Percentiles rank a stretch among this genome's conserved stretches.
Conservation (phyloP, 1,140 invertebrate species). For the Neodiprion lecontei region DNA sequence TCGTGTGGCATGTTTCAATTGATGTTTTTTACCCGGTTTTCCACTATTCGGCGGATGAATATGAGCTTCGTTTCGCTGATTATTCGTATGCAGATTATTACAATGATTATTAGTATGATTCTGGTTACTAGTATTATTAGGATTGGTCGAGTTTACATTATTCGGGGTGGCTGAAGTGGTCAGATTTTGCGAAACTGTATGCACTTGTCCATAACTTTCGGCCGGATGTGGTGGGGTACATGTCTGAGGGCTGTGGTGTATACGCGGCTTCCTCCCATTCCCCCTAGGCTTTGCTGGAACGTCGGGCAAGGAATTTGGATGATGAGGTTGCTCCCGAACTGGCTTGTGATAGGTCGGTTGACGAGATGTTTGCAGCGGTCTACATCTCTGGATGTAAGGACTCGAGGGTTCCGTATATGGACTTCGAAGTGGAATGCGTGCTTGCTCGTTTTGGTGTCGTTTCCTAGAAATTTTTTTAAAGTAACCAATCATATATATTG, state of each 20-base stretch:
- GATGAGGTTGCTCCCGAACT: conserved; percentile 45
- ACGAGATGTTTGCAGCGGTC: conserved; percentile 31
- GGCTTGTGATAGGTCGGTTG: conserved; percentile 47
- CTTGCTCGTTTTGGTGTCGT: conserved; percentile 52
- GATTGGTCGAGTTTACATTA: conserved; percentile 25
- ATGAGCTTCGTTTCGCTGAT: conserved; percentile 41
- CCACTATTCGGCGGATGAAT: conserved; percentile 39
- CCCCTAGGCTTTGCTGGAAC: conserved; percentile 41
- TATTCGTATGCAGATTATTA: conserved; percentile 39
- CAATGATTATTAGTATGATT: conserved; percentile 9
- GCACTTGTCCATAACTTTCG: conserved; percentile 39
- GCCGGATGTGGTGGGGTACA: conserved; percentile 29
- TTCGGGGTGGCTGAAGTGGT: conserved; percentile 34
- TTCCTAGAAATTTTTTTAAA: conserved; percentile 43
- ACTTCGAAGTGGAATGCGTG: conserved; percentile 45
- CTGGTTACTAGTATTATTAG: conserved; percentile 11
- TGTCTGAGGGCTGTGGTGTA: conserved; percentile 23
- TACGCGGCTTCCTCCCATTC: conserved; percentile 40
- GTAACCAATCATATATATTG: conserved; percentile 20
- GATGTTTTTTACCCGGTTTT: conserved; percentile 61
- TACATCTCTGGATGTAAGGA: conserved; percentile 38
- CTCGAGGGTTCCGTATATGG: conserved; percentile 42
- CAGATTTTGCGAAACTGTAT: conserved; percentile 36
- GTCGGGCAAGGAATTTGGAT: conserved; percentile 41
- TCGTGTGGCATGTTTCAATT: conserved; percentile 71